These are phyloP conservation scores for Copsychus sechellarum DNA, from an alignment of 2,113 vertebrate species.

Conservation along the genomic window DNA sequence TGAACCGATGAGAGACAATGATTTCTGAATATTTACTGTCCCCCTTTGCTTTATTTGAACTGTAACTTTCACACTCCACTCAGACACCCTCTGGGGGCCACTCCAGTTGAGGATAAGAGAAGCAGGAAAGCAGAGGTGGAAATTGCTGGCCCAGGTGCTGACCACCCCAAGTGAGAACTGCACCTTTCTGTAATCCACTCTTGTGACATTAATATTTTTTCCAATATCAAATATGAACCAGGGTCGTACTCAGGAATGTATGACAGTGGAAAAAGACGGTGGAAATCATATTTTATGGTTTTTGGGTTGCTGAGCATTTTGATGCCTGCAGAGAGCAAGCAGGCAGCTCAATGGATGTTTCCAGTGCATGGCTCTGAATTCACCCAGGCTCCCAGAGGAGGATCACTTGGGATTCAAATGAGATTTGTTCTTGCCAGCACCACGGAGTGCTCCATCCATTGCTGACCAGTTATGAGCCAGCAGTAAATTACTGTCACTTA, in stretches of 20 bases:
- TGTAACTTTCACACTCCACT: not conserved
- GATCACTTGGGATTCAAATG: not conserved
- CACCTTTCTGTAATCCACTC: not conserved
- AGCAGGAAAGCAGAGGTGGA: not conserved
- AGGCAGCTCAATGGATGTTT: not conserved
- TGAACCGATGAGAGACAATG: not conserved
- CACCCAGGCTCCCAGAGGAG: not conserved
- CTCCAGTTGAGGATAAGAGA: not conserved
- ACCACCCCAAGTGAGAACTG: accelerated
- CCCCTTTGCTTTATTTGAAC: not conserved
- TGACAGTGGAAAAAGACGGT: not conserved
- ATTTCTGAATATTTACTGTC: not conserved
- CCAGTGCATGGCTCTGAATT: not conserved
- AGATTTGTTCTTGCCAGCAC: not conserved
- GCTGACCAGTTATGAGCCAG: not conserved
- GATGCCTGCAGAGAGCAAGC: not conserved
- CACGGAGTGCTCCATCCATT: not conserved
- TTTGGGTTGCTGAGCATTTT: not conserved
- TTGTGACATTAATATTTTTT: not conserved
- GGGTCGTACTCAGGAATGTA: not conserved
- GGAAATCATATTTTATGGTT: not conserved
- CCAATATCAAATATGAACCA: not conserved
- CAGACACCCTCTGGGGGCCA: not conserved
- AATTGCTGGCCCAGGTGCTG: not conserved
- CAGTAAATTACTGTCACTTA: not conserved